Base-by-base conservation (phyloP, 2,797 vertebrate species). In the Acropternis orthonyx region DNA sequence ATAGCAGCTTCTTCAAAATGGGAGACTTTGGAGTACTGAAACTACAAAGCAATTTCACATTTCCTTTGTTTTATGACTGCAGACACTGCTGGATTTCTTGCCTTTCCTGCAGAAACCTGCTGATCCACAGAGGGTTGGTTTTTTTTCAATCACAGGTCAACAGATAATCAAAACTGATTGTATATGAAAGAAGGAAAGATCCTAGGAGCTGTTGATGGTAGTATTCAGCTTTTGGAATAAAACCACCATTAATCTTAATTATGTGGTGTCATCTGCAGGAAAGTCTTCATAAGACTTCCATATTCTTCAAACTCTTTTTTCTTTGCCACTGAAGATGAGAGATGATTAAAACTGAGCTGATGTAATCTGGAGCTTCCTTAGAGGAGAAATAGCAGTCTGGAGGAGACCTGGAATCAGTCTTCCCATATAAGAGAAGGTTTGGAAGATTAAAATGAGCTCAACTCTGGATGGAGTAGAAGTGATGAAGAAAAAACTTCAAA, bases 61-160 rank as follows among this genome's bases (percentile, higher is more conserved):
- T 69, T 49, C 21, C 28, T 66, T 66, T 36, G 14, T 51, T 77
- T 68, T 32, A 30, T 78, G 19, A 18, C 28, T 84, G 41, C 41
- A 78, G 44, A 56, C 5, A 5, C 26, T 15, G 2, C 51, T 58
- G 46, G 71, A 59, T 7, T 44, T 84, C 46, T 10, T 30, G 37
- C 26, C 62, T 75, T 55, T 88, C 39, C 66, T 17, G 2, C 28
- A 59, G 62, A 72, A 85, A 61, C 12, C 15, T 75, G 27, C 10
- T 13, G 56, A 51, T 52, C 54, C 37, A n/a, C 46, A 43, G 26
- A 61, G 13, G 18, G 1, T 0, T 26, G 6, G 0, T 0, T 10
- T 41, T 10, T 48, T 79, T 75, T n/a, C 6, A 52, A 41, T n/a
- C 6, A 19, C 20, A 37, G 7, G 4, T 72, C 61, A 68, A 68